Percentiles rank a stretch among this genome's conserved stretches.
Conservation (phyloP, 1,140 invertebrate species). For the Scaptodrosophila lebanonensis region DNA sequence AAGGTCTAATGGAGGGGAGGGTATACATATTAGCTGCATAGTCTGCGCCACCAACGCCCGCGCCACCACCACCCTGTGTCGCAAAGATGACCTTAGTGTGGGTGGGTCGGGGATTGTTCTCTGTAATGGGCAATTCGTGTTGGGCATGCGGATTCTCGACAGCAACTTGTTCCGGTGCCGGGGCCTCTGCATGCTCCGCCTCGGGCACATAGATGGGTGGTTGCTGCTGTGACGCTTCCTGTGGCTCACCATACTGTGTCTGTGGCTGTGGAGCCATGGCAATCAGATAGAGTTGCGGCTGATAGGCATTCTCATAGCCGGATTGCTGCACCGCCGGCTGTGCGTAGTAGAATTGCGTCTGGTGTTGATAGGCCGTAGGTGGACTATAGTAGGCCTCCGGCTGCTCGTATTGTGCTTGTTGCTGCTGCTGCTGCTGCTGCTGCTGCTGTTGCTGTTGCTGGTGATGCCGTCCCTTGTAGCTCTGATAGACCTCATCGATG, state of each 20-base stretch:
- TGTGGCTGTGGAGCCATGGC: slow-evolving; percentile 51
- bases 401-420: slow-evolving; percentile 30
- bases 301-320: slow-evolving; percentile 32
- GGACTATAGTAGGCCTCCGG: slow-evolving; percentile 41
- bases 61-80: slow-evolving; percentile 11
- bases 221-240: not conserved
- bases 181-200: slow-evolving; percentile 19
- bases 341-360: slow-evolving; percentile 54
- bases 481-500: slow-evolving; percentile 70
- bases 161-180: slow-evolving; percentile 22
- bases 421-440: slow-evolving; percentile 26
- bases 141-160: slow-evolving; percentile 18
- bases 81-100: slow-evolving; percentile 75
- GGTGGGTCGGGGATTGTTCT: slow-evolving; percentile 68
- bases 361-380: slow-evolving; percentile 29
- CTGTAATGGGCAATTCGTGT: slow-evolving; percentile 49
- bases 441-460: slow-evolving; percentile 29
- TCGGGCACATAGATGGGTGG: slow-evolving; percentile 65
- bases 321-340: slow-evolving; percentile 30
- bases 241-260: slow-evolving; percentile 22
- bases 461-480: slow-evolving; percentile 62
- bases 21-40: slow-evolving; percentile 31
- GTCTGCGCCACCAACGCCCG: slow-evolving; percentile 17
- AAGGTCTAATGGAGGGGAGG: slow-evolving; percentile 43
- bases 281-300: slow-evolving; percentile 61